Base-by-base conservation (phyloP, 92 coral and sea anemone species). In the Plumapathes pennacea region DNA sequence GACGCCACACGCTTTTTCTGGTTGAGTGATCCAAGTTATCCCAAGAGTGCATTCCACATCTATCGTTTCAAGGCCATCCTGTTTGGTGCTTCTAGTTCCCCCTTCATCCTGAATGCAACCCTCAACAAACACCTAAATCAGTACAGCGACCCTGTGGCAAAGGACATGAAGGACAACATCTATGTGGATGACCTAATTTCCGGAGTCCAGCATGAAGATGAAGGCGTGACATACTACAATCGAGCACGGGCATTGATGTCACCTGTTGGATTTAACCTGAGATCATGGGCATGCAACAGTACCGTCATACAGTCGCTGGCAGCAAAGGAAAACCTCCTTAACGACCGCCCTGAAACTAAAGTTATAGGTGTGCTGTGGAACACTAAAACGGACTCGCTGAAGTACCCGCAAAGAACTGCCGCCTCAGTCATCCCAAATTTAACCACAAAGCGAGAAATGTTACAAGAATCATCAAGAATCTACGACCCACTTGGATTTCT, bases 101-200 rank as follows among this genome's bases (percentile, higher is more conserved):
- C 79, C 3, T 78, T 78, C 27, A 78, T 70, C 34, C 45, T 78
- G 23, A 70, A 60, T 62, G 79, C 72, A 9, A 72, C 78, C 33
- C 34, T 61, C 25, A 22, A 40, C 32, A 40, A 50, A 31, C 83
- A 76, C 41, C 65, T 77, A 41, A 42, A 46, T 17, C 11, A 64
- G 8, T n/a, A 48, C 47, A 28, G 51, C 66, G 7, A 52, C 28
- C 72, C 73, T 22, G 61, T 69, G 21, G 64, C 71, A 5, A n/a
- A 48, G 54, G 57, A 71, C 34, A 79, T 62, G 74, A 63, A 40
- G 53, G 49, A 46, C 15, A 67, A 79, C 40, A 42, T 79, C 48
- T 71, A 71, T 32, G 75, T 79, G 12, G 85, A 62, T 45, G 71
- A 78, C 60, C 18, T 77, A 25, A 72, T 57, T 25, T 54, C 76